Evolutionary conservation across 2,888 invertebrate species (phyloP).

Genomic region (Cyclophora albipunctata): DNA sequence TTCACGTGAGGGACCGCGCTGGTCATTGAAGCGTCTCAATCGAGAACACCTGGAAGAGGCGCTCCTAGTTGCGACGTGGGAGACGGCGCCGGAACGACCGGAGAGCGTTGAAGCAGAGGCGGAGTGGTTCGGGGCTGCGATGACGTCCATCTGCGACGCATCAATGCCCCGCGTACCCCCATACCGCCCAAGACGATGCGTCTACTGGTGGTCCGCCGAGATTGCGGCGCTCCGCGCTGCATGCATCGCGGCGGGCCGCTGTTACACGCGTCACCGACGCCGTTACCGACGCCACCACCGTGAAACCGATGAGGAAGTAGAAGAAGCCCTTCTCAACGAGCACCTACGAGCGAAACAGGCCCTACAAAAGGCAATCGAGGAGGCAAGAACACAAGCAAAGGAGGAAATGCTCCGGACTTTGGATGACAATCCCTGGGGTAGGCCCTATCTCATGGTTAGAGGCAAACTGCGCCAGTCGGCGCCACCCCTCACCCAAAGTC

Average conservation of each 20-base stretch:
- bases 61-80: too few species aligned
- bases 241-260: neutral
- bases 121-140: too few species aligned
- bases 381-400: neutral
- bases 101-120: too few species aligned
- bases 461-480: neutral
- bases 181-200: neutral
- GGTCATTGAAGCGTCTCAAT: too few species aligned
- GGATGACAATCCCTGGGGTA: neutral
- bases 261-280: neutral
- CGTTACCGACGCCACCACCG: neutral
- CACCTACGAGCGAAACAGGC: neutral
- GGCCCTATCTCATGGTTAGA: neutral
- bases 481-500: neutral
- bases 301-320: neutral
- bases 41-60: too few species aligned
- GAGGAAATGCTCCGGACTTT: neutral
- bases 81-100: too few species aligned
- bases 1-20: too few species aligned
- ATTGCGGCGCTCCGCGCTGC: neutral
- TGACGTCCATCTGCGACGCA: too few species aligned
- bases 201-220: constrained; percentile 5
- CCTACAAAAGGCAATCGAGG: neutral
- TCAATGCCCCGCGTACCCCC: too few species aligned
- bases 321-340: neutral